These are phyloP conservation scores for Palythoa caribaeorum DNA, from an alignment of 92 coral and sea anemone species.

Conservation along the genomic window DNA sequence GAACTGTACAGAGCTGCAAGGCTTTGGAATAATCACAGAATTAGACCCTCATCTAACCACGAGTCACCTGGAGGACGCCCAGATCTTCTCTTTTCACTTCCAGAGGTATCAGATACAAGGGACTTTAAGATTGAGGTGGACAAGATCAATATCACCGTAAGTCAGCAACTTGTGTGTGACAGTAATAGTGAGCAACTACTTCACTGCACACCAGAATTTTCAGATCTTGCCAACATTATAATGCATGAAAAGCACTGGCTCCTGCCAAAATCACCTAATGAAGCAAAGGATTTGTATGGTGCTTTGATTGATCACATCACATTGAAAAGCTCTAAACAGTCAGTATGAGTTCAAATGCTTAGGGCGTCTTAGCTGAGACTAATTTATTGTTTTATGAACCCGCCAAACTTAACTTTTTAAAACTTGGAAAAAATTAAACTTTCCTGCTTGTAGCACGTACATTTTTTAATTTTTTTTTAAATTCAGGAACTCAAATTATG, in stretches of 20 bases:
- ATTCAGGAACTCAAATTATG: no score
- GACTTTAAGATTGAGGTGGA: conserved; percentile 51
- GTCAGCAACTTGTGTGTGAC: conserved; percentile 61
- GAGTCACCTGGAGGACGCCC: conserved; percentile 74
- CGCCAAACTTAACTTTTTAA: no score
- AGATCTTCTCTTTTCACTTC: conserved; percentile 64
- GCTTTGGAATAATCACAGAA: conserved; percentile 73
- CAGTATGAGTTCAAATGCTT: conserved; percentile 37
- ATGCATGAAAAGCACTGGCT: conserved; percentile 68
- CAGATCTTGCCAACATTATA: conserved; percentile 64
- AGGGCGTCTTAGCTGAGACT: neutral
- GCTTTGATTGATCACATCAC: conserved; percentile 61
- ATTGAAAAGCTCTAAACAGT: conserved; percentile 62
- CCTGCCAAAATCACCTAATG: conserved; percentile 60
- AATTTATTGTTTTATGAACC: no score
- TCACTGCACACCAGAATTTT: conserved; percentile 65
- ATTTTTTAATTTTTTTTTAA: no score
- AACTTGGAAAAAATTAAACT: no score
- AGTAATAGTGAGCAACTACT: conserved; percentile 47
- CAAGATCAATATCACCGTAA: conserved; percentile 50
- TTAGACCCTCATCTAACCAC: conserved; percentile 61
- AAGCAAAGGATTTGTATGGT: conserved; percentile 61
- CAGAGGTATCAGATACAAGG: conserved; percentile 62
- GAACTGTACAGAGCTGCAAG: conserved; percentile 64
- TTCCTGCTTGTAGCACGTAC: no score